Conservation (phyloP, 2,888 invertebrate genomes). For the Tipula unca region DNA sequence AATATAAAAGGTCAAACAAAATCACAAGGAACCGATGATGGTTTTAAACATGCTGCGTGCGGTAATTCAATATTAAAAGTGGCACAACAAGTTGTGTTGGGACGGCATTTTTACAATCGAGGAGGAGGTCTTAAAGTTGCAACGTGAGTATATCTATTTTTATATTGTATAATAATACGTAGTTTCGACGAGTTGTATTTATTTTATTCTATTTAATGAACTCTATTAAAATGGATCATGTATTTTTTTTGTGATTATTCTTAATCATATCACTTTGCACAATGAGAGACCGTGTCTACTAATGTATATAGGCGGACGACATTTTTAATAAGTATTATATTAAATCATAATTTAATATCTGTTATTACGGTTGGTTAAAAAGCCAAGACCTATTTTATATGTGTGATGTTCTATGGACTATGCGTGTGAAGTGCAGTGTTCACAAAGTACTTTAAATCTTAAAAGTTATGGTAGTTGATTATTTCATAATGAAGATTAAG, state of each 20-base stretch:
- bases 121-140: constrained; percentile 26
- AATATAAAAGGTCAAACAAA: constrained; percentile 40
- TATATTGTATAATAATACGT: neutral
- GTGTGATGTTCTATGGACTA: neutral
- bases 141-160: constrained; percentile 24
- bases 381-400: neutral
- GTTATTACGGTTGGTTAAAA: neutral
- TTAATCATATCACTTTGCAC: neutral
- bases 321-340: neutral
- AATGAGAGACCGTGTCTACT: neutral
- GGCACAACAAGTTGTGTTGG: constrained; percentile 47
- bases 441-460: neutral
- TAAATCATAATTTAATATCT: neutral
- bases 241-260: neutral
- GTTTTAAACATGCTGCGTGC: constrained; percentile 62
- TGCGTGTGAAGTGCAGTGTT: neutral
- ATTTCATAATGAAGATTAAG: neutral
- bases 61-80: constrained; percentile 54
- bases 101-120: constrained; percentile 30
- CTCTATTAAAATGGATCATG: neutral
- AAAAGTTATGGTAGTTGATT: neutral
- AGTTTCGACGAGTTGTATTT: neutral
- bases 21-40: constrained; percentile 61
- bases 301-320: neutral
- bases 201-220: neutral